These are phyloP conservation scores for mouse (Mus musculus) DNA, from an alignment of 2,113 vertebrate genomes.

Conservation along the genomic window DNA sequence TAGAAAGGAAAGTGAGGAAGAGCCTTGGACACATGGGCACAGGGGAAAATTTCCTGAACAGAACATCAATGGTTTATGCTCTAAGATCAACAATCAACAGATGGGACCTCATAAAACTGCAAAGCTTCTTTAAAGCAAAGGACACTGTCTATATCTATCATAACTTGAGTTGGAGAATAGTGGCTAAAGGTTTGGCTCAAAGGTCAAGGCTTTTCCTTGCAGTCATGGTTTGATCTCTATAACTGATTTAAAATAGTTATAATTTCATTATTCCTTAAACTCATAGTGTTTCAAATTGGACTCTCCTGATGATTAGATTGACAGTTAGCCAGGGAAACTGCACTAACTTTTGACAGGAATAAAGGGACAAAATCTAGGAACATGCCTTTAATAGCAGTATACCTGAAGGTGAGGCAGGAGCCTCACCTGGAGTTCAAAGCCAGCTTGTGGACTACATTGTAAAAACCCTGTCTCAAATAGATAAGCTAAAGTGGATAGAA, in stretches of 20 bases:
- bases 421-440: not conserved
- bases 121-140: no score
- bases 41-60: no score
- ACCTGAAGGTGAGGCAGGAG: not conserved
- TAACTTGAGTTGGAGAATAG: not conserved
- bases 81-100: no score
- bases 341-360: not conserved
- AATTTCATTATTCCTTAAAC: conserved; percentile 33
- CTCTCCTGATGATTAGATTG: not conserved
- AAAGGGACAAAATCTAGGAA: not conserved
- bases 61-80: no score
- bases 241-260: not conserved
- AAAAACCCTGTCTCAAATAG: not conserved
- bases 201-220: not conserved
- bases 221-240: not conserved
- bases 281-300: not conserved
- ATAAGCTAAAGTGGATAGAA: not conserved
- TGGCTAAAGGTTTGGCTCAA: not conserved
- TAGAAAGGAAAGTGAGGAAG: no score
- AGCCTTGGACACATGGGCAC: no score
- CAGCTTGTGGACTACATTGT: not conserved
- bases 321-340: not conserved
- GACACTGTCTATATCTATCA: not conserved
- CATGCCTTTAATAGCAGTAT: not conserved
- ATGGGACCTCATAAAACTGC: no score